phyloP scores from a whole-genome alignment of 2,113 vertebrate genomes.

The Oryzias celebensis region DNA sequence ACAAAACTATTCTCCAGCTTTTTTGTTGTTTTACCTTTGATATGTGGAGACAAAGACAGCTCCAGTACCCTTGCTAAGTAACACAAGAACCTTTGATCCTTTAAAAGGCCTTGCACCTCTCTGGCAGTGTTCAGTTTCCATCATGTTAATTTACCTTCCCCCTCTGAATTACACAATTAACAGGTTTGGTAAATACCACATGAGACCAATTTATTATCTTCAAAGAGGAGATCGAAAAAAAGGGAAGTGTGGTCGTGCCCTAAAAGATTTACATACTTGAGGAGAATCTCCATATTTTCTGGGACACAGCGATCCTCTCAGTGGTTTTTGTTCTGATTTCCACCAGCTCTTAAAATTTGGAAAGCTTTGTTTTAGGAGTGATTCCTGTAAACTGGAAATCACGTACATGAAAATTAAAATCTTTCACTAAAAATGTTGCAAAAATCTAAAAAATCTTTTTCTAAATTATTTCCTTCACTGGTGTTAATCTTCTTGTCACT shows the following conservation, averaged over 20 bases:
- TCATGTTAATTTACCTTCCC: slow-evolving; percentile 31
- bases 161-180: slow-evolving; percentile 43
- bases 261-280: slow-evolving; percentile 51
- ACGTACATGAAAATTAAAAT: neutral
- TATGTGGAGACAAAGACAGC: neutral
- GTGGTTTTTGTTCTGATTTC: slow-evolving; percentile 18
- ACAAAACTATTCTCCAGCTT: slow-evolving; percentile 9
- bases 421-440: neutral
- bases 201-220: slow-evolving; percentile 59
- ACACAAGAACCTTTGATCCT: slow-evolving; percentile 40
- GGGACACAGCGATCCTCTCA: slow-evolving; percentile 24
- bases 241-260: slow-evolving; percentile 18
- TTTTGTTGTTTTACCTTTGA: slow-evolving; percentile 13
- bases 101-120: slow-evolving; percentile 25
- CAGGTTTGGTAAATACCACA: slow-evolving; percentile 42
- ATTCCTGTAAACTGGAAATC: neutral
- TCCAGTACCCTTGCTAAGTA: neutral
- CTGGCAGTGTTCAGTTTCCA: slow-evolving; percentile 19
- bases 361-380: slow-evolving; percentile 12
- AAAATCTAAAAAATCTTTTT: neutral
- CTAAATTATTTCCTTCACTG: too few species aligned
- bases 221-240: slow-evolving; percentile 50
- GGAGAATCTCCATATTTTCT: slow-evolving; percentile 58
- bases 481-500: too few species aligned
- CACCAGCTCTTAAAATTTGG: slow-evolving; percentile 3